Percentiles rank a stretch among this genome's conserved stretches.
These are phyloP conservation scores for Phainopepla nitens DNA, from an alignment of 2,113 vertebrate genomes.

Conservation along the genomic window DNA sequence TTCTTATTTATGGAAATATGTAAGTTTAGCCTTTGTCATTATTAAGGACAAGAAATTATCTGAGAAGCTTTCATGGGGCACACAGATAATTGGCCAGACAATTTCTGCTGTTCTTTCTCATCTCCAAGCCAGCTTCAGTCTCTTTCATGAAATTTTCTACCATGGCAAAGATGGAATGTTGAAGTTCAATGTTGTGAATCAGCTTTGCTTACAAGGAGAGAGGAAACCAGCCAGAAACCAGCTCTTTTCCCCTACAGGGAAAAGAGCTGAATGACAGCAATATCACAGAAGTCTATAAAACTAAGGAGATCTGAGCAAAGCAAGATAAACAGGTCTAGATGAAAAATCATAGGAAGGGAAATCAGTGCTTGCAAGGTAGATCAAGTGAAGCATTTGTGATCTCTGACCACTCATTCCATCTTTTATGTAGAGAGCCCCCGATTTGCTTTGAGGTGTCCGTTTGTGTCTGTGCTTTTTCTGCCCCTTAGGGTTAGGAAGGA, in stretches of 20 bases:
- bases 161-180: neutral
- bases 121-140: neutral
- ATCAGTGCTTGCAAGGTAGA: neutral
- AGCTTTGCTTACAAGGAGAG: neutral
- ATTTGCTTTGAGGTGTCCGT: neutral
- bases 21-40: neutral
- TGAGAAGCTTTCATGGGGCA: neutral
- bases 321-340: neutral
- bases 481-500: neutral
- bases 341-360: neutral
- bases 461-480: neutral
- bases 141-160: neutral
- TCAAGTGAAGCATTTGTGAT: neutral
- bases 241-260: fast-evolving
- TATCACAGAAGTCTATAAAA: neutral
- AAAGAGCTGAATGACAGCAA: neutral
- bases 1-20: neutral
- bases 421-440: neutral
- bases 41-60: neutral
- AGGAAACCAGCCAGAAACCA: neutral
- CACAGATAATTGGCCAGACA: neutral
- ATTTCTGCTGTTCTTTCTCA: neutral
- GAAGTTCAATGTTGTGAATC: neutral
- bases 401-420: neutral
- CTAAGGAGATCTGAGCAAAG: neutral